Base-by-base conservation (phyloP, 2,888 invertebrate genomes). In the Cynaeus angustus region DNA sequence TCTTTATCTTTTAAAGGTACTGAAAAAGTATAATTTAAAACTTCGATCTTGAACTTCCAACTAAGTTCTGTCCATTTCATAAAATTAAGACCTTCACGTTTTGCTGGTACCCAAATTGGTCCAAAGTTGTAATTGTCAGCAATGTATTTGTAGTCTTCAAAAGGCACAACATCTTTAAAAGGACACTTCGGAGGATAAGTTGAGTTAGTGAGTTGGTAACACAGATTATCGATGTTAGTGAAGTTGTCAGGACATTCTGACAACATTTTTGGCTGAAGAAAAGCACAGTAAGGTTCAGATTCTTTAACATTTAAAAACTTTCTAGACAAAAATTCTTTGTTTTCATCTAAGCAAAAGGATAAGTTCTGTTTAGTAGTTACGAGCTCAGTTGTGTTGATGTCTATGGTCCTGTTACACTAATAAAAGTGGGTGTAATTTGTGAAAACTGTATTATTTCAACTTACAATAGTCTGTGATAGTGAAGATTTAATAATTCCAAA, bases 31-130 rank as follows among this genome's bases (percentile, higher is more conserved):
- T 38, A 55, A n/a, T 16, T 37, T 3, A 12, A 7, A 55, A 16
- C 14, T 1, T 14, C 37, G 7, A 30, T 61, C 33, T 33, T 48
- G 10, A 30, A 61, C 0, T 9, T 30, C 46, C 5, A 14, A 10
- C 14, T 33, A 13, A 33, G 6, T 52, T 64, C 64, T 1, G n/a
- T 16, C 64, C 64, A 64, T 26, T 13, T 5, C 37, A 52, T 13
- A 13, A 52, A 38, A n/a, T 41, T 41, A 4, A 41, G 26, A 26
- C 64, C 64, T 9, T 64, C 52, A 9, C 64, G 38, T 41, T 21
- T 38, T 1, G 50, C 41, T 0, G 64, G 64, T 8, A 64, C 33
- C 64, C 64, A 64, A 37, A 52, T 8, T 9, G 61, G 46, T 21
- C 1, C 9, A 0, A 41, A 13, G 9, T 21, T 41, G 4, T 55